Percentiles rank a stretch among this genome's conserved stretches.
phyloP scores from a whole-genome alignment of 2,113 vertebrate genomes.

The Ciconia maguari region DNA sequence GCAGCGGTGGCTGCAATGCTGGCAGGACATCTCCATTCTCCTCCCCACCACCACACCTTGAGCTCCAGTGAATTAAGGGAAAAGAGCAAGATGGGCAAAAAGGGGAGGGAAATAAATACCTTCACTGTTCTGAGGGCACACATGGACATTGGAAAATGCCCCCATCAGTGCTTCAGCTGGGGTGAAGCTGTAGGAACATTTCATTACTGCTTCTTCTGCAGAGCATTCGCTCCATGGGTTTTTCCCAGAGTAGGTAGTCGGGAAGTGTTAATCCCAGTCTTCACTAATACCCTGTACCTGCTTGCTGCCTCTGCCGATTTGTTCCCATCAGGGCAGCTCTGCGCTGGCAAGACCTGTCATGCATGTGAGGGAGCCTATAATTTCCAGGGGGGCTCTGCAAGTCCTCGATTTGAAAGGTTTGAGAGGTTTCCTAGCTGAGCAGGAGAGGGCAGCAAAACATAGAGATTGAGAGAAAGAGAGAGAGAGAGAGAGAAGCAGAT shows the following conservation, averaged over 20 bases:
- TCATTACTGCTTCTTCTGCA: background rate
- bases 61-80: background rate
- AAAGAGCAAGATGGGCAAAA: background rate
- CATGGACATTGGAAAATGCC: background rate
- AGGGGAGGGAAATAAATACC: background rate
- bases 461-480: background rate
- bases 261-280: background rate
- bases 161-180: rapidly evolving
- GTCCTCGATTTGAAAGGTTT: background rate
- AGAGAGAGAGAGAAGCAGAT: background rate
- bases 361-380: rapidly evolving
- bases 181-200: background rate
- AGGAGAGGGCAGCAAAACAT: constrained; percentile 67
- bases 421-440: constrained; percentile 34
- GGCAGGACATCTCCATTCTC: background rate
- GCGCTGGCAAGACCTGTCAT: background rate
- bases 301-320: background rate
- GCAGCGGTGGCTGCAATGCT: background rate
- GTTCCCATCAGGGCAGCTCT: background rate
- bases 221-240: rapidly evolving
- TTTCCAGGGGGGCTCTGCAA: background rate
- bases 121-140: background rate
- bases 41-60: background rate
- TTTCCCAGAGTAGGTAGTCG: background rate
- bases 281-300: background rate